Base-by-base conservation (phyloP, 2,113 vertebrate species). In the Hippocampus abdominalis region DNA sequence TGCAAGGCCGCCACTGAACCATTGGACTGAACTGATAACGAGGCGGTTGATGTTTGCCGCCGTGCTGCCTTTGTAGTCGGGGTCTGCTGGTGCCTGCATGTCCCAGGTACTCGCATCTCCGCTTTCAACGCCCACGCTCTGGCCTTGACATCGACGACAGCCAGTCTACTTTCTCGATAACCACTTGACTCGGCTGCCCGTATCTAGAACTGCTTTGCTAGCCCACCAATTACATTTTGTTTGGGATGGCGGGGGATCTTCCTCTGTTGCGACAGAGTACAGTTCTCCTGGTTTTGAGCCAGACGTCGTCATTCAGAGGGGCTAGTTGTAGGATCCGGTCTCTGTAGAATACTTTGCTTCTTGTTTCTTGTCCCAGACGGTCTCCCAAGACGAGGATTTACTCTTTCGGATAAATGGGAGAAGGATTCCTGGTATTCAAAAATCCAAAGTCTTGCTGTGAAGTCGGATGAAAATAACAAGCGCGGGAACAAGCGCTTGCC, bases 1-100 rank as follows among this genome's bases (percentile, higher is more conserved):
- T 74, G 54, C 56, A 42, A 64, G 66, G 67, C 64, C 53, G 57
- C 62, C 23, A 27, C 63, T 79, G 77, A 79, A 84, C 81, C 71
- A 72, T 89, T 87, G 83, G 83, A 86, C 87, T 66, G 73, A 71
- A 54, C 84, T 86, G 85, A 87, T 87, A 84, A 88, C 79, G 60
- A 63, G 10, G 2, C 29, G 65, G 69, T 80, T 75, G 25, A 77
- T 61, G 49, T 80, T 73, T 83, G 77, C 78, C 75, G 77, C 78
- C 18, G 65, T 54, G 20, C 72, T 77, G 78, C 40, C 70, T 80
- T 78, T 85, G 81, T 68, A 70, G 46, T 60, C n/a, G 53, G 32
- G 71, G 74, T 68, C 73, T 69, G 64, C 78, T 70, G 54, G 61
- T 69, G 76, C 48, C 68, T 77, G 76, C 71, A 64, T 53, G 68